phyloP scores from a whole-genome alignment of 2,888 invertebrate genomes.

The Hyposoter dolosus region DNA sequence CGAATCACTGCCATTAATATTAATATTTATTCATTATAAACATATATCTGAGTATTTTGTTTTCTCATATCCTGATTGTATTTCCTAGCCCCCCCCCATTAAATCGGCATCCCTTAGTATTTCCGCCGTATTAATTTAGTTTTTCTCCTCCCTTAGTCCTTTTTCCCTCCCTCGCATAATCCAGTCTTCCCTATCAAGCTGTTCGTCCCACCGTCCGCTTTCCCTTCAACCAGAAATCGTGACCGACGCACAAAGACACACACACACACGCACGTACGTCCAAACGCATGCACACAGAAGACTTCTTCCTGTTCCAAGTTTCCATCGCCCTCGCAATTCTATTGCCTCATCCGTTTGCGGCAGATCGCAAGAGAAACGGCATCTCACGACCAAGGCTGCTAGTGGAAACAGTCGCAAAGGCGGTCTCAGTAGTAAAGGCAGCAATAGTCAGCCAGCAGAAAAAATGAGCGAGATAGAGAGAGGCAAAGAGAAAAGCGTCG shows the following conservation, averaged over 20 bases:
- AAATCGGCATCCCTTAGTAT: conserved; percentile 24
- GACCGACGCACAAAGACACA: too few species aligned
- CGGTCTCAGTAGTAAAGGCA: conserved; percentile 61
- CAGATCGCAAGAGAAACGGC: conserved; percentile 35
- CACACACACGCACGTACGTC: too few species aligned
- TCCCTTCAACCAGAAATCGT: conserved; percentile 12
- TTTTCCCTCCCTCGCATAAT: conserved; percentile 19
- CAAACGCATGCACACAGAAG: neutral
- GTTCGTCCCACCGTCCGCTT: conserved; percentile 14
- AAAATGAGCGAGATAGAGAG: conserved; percentile 25
- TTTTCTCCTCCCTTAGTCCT: conserved; percentile 38
- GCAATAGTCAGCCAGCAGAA: conserved; percentile 34
- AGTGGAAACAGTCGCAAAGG: conserved; percentile 43
- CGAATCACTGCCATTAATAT: neutral
- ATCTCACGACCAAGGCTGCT: conserved; percentile 1
- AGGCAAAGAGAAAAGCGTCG: neutral
- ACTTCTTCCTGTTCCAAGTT: neutral
- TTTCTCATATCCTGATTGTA: neutral
- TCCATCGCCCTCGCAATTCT: conserved; percentile 3
- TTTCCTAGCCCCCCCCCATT: neutral
- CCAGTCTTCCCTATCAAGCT: conserved; percentile 8
- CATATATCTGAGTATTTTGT: neutral
- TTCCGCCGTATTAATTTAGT: conserved; percentile 50
- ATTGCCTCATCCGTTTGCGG: conserved; percentile 9
- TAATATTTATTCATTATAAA: neutral